A percentile compares a stretch with the other conserved stretches of the same genome.
These are phyloP conservation scores for Coleophora flavipennella DNA, from an alignment of 2,888 invertebrate species.

Conservation along the genomic window DNA sequence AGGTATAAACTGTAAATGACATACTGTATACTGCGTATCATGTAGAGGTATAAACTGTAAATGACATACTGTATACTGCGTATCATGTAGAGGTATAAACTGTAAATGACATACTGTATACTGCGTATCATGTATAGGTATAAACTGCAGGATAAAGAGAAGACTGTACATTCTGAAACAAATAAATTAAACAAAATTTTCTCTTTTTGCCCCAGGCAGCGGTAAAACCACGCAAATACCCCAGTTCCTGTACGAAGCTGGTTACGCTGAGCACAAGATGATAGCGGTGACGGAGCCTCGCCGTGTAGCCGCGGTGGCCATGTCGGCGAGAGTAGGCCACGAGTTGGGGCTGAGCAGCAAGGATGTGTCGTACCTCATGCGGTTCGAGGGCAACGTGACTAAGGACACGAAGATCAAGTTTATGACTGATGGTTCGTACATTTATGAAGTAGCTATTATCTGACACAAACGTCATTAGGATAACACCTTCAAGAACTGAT, in stretches of 20 bases:
- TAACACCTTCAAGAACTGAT: no score
- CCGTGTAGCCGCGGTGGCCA: conserved; percentile 97
- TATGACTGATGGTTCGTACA: conserved; percentile 89
- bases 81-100: no score
- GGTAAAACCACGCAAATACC: conserved; percentile 99
- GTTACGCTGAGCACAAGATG: conserved; percentile 85
- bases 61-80: no score
- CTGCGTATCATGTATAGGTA: no score
- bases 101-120: no score
- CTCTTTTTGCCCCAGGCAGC: conserved; percentile 61
- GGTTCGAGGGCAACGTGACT: conserved; percentile 95
- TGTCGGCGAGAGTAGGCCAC: conserved; percentile 91
- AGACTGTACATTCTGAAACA: no score
- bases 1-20: no score
- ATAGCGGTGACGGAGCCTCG: conserved; percentile 97
- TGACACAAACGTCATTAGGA: no score
- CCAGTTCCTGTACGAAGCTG: conserved; percentile 98
- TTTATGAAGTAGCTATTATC: neutral
- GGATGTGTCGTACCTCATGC: conserved; percentile 91
- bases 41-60: no score
- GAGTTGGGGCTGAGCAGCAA: conserved; percentile 86
- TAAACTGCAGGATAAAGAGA: no score
- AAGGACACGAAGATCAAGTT: conserved; percentile 95
- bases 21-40: no score
- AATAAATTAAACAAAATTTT: no score